Base-by-base conservation (phyloP, 1,140 invertebrate genomes). In the Hesperophylax magnus region DNA sequence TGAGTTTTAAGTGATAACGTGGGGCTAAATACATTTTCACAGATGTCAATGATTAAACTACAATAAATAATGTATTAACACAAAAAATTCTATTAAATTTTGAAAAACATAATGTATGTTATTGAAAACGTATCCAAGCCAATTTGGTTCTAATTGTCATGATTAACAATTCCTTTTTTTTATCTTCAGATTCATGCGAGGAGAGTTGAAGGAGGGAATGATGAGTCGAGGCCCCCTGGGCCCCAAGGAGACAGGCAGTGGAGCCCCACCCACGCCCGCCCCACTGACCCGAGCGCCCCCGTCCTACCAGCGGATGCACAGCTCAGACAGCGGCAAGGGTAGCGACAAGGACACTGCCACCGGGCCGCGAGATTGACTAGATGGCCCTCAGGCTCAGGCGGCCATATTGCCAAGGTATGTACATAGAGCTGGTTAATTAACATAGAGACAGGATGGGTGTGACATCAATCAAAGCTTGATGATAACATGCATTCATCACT, bases 241-340 rank as follows among this genome's bases (percentile, higher is more conserved):
- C 7, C 84, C 87, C 58, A 89, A 91, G 78, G 89, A 91, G 39
- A 90, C 91, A 84, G 89, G 89, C 77, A 87, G 91, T 85, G 84
- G 88, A 81, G 93, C 94, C 6, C 94, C 95, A 1, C 91, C 93
- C 27, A 94, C 93, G n/a, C 90, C 92, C 15, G 94, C 92, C 2
- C 87, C 88, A 67, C 90, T 93, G 76, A 90, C 87, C 8, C 90
- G 92, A 84, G 93, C 92, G 65, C 92, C 93, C 18, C 94, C 94
- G 0, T 93, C 89, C 85, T 97, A 96, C 88, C 95, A 96, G 86
- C 91, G 96, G 82, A 96, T 96, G 92, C 94, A 95, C 86, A 96
- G 95, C 87, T 96, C 94, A 85, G 95, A 97, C 86, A 93, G 92
- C 82, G 93, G 90, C 78, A 93, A 94, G 82, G 91, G 92, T 27